Conservation (phyloP, 2,797 vertebrate genomes). For the Mormyrus proboscirostris region DNA sequence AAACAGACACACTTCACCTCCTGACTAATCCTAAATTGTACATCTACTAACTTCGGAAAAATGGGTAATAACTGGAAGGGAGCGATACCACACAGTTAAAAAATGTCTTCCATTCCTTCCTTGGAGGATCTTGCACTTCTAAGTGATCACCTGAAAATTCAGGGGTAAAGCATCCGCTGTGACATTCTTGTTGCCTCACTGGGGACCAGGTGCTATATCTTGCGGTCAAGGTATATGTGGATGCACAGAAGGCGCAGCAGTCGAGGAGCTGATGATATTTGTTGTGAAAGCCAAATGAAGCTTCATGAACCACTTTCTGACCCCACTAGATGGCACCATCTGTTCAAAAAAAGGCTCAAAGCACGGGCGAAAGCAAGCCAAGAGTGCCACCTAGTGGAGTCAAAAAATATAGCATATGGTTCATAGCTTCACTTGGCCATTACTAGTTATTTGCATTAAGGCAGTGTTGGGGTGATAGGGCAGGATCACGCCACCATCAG, state of each 20-base stretch:
- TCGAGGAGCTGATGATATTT: background rate
- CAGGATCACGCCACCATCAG: background rate
- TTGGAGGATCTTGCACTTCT: slow-evolving; percentile 41
- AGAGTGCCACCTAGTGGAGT: background rate
- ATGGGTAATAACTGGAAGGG: slow-evolving; percentile 30
- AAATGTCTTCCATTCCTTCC: slow-evolving; percentile 45
- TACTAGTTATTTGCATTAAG: background rate
- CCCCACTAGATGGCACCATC: background rate
- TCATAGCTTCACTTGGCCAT: background rate
- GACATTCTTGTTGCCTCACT: slow-evolving; percentile 20
- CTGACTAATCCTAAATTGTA: slow-evolving; percentile 33
- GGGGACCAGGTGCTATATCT: slow-evolving; percentile 24
- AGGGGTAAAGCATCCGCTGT: slow-evolving; percentile 21
- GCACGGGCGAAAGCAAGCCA: background rate
- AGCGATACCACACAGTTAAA: slow-evolving; percentile 28
- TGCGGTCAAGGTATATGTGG: background rate
- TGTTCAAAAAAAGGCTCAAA: background rate
- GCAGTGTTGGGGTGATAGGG: background rate
- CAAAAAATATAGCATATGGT: background rate
- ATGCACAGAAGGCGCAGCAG: background rate
- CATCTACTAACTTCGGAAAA: slow-evolving; percentile 29
- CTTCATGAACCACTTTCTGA: background rate
- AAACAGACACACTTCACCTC: slow-evolving; percentile 47
- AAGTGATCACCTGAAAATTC: slow-evolving; percentile 28
- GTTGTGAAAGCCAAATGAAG: background rate